Evolutionary conservation across 2,888 invertebrate genomes (phyloP).

Genomic region (Pyrgus malvae): DNA sequence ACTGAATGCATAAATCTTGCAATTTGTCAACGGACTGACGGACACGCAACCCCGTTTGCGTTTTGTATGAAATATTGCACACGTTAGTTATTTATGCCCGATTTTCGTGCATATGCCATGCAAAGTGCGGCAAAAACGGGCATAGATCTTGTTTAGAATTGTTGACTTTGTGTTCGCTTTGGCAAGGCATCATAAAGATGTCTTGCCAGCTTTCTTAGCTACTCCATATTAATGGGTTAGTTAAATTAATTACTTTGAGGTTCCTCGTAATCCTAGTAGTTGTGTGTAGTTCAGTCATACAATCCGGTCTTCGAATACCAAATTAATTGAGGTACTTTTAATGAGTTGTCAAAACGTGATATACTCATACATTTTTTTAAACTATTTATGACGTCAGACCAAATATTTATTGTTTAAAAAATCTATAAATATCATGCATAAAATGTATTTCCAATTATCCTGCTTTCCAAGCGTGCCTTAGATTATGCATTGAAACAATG

Average conservation of each 20-base stretch:
- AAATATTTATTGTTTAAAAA: too few relatives aligned
- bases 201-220: background rate
- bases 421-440: too few relatives aligned
- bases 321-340: too few relatives aligned
- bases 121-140: background rate
- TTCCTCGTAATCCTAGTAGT: too few relatives aligned
- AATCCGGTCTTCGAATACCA: too few relatives aligned
- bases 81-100: conserved; percentile 13
- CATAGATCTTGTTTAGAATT: conserved; percentile 17
- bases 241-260: background rate
- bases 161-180: conserved; percentile 2
- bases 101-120: conserved; percentile 25
- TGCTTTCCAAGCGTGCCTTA: too few relatives aligned
- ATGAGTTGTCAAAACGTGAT: too few relatives aligned
- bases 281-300: too few relatives aligned
- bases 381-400: too few relatives aligned
- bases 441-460: too few relatives aligned
- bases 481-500: too few relatives aligned
- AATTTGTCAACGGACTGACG: conserved; percentile 21
- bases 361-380: too few relatives aligned
- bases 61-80: conserved; percentile 9
- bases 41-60: conserved; percentile 6
- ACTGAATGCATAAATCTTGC: conserved; percentile 18
- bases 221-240: conserved; percentile 7
- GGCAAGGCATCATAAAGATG: background rate